Conservation (phyloP, 2,888 invertebrate species). For the Xestoiulus laeticollis region DNA sequence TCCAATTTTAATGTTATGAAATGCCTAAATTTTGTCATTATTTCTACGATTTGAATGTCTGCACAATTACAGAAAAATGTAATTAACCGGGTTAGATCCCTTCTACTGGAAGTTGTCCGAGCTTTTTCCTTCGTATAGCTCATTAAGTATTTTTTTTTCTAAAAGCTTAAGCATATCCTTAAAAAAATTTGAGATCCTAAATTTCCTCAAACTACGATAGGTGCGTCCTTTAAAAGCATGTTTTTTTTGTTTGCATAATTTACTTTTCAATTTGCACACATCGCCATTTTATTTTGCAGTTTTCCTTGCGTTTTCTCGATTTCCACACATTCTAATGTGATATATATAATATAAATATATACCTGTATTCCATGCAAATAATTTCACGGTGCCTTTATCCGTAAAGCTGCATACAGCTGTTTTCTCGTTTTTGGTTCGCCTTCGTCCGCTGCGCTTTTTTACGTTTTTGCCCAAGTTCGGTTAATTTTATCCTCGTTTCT, state of each 20-base stretch:
- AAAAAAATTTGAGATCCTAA: no score
- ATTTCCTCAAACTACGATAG: no score
- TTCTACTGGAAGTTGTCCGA: no score
- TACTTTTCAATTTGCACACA: neutral
- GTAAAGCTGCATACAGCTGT: neutral
- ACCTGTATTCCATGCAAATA: slow-evolving; percentile 47
- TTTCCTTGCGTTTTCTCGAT: neutral
- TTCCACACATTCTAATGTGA: neutral
- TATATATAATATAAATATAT: slow-evolving; percentile 12
- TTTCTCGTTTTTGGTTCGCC: neutral
- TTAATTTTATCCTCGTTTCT: neutral
- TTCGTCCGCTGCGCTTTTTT: neutral
- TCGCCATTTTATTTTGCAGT: neutral
- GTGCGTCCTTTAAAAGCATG: neutral
- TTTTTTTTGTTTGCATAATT: neutral
- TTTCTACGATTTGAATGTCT: no score
- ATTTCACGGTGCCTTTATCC: slow-evolving; percentile 47
- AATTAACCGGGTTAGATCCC: no score
- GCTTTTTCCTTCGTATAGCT: no score
- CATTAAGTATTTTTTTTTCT: no score
- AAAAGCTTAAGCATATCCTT: no score
- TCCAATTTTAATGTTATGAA: no score
- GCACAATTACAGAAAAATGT: no score
- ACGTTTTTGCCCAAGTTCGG: neutral
- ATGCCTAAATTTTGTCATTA: no score